A percentile compares a stretch with the other conserved stretches of the same genome.
These are phyloP conservation scores for Drosophila nebulosa DNA, from an alignment of 1,140 invertebrate species.

Conservation along the genomic window DNA sequence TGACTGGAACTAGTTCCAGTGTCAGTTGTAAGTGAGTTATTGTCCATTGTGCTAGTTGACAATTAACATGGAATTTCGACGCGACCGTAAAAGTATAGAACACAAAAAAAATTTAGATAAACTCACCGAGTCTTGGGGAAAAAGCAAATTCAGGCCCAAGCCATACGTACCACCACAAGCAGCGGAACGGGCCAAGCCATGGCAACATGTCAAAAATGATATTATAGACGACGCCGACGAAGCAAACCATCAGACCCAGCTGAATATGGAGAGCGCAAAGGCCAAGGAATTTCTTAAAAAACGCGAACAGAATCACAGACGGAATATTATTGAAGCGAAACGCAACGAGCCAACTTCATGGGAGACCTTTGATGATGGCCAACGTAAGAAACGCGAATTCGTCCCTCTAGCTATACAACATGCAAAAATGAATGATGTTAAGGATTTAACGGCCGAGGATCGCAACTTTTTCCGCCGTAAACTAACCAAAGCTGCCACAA, in stretches of 20 bases:
- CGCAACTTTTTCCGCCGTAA: constrained; percentile 24
- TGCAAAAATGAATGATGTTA: not conserved
- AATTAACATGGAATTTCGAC: too few species aligned
- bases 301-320: constrained; percentile 50
- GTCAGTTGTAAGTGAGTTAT: too few species aligned
- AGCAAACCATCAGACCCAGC: not conserved
- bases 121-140: constrained; percentile 34
- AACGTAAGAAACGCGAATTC: not conserved
- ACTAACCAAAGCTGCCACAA: not conserved
- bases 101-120: not conserved
- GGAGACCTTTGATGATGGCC: constrained; percentile 34
- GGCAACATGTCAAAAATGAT: constrained; percentile 55
- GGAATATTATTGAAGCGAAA: constrained; percentile 51
- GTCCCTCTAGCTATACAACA: not conserved
- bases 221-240: constrained; percentile 46
- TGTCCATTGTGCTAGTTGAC: too few species aligned
- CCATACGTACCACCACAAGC: constrained; percentile 13
- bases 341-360: constrained; percentile 32
- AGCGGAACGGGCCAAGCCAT: constrained; percentile 26
- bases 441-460: constrained; percentile 16
- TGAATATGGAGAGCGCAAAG: constrained; percentile 44
- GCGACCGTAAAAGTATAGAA: too few species aligned
- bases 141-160: constrained; percentile 42
- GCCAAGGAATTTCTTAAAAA: constrained; percentile 42
- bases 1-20: too few species aligned